phyloP scores from a whole-genome alignment of 2,113 vertebrate species.

The Amphilophus citrinellus region DNA sequence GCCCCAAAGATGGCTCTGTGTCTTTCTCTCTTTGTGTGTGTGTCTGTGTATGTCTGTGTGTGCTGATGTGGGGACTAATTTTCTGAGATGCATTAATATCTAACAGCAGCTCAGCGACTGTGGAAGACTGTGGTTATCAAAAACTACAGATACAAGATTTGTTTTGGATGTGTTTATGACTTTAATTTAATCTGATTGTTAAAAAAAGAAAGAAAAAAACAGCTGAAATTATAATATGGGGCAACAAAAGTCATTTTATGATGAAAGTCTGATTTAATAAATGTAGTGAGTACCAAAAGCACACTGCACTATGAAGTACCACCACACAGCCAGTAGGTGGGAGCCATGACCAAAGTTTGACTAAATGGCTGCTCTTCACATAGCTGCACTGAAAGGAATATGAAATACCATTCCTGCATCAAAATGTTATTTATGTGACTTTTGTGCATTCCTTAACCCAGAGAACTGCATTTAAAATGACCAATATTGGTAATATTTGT shows the following conservation, averaged over 20 bases:
- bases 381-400: background rate
- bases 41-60: background rate
- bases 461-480: no score
- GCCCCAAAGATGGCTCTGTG: constrained; percentile 10
- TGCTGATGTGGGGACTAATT: background rate
- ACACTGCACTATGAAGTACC: constrained; percentile 18
- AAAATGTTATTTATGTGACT: background rate
- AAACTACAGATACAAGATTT: background rate
- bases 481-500: no score
- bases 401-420: background rate
- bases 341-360: constrained; percentile 29
- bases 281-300: background rate
- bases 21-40: background rate
- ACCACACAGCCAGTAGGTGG: constrained; percentile 58
- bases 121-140: background rate
- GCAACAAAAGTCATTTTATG: background rate
- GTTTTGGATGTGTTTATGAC: background rate
- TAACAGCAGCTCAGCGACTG: background rate
- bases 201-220: background rate
- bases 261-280: background rate
- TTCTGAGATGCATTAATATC: background rate
- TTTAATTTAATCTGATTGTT: background rate
- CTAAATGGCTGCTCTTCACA: background rate
- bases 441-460: no score
- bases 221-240: rapidly evolving